A percentile compares a stretch with the other conserved stretches of the same genome.
Evolutionary conservation across 2,113 vertebrate species (phyloP).

Genomic region (Micronisus gabar): DNA sequence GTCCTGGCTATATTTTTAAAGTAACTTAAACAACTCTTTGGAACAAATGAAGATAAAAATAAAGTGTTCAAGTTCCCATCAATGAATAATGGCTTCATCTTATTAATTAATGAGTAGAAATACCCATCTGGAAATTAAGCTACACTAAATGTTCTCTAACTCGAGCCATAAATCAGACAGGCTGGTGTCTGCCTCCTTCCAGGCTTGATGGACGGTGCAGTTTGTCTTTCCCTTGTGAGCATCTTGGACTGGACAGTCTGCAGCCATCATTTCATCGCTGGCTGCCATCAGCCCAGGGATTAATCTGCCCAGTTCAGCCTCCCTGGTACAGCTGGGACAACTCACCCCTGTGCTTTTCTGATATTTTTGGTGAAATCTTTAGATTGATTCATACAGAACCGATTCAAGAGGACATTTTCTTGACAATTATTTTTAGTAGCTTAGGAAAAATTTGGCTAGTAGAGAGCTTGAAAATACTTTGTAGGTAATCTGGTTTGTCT

Average conservation of each 20-base stretch:
- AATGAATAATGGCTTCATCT: neutral
- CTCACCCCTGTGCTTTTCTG: neutral
- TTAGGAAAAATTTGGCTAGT: neutral
- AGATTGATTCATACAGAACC: neutral
- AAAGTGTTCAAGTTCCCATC: neutral
- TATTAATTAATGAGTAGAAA: slow-evolving; percentile 29
- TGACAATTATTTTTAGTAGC: neutral
- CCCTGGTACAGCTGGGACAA: neutral
- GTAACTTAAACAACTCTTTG: neutral
- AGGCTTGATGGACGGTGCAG: neutral
- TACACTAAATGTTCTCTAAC: neutral
- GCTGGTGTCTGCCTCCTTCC: neutral
- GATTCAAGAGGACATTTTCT: neutral
- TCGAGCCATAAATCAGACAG: neutral
- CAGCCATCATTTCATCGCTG: accelerated
- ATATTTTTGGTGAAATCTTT: neutral
- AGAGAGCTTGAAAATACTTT: neutral
- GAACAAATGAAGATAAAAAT: neutral
- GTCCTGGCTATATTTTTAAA: neutral
- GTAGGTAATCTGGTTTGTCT: neutral
- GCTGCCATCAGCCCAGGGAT: neutral
- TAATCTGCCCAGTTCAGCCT: neutral
- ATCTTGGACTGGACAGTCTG: neutral
- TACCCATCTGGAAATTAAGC: slow-evolving; percentile 1
- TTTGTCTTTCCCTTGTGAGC: neutral